Evolutionary conservation across 2,113 vertebrate genomes (phyloP).

Genomic region (Tyrannus savana): DNA sequence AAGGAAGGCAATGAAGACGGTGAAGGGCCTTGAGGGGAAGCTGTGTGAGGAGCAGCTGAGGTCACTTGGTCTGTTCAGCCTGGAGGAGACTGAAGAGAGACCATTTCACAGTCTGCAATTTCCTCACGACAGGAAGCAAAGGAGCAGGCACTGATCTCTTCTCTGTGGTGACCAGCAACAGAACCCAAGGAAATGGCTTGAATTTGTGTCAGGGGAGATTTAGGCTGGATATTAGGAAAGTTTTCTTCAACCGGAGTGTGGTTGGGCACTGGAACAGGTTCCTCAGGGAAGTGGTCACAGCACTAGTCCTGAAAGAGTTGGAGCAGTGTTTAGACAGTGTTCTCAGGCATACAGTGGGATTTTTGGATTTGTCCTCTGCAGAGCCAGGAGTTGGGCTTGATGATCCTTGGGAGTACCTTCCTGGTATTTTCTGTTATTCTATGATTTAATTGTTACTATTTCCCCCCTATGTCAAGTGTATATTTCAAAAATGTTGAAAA

Average conservation of each 20-base stretch:
- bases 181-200: background rate
- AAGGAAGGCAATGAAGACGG: fast-evolving
- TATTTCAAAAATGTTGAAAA: background rate
- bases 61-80: background rate
- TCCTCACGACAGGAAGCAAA: background rate
- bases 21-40: background rate
- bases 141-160: background rate
- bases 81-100: background rate
- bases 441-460: background rate
- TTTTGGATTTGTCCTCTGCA: background rate
- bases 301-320: background rate
- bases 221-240: background rate
- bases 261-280: background rate
- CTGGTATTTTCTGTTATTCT: background rate
- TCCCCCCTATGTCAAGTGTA: background rate
- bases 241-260: background rate
- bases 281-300: background rate
- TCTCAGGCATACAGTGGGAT: no score
- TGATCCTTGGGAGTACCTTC: background rate
- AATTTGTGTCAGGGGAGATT: background rate
- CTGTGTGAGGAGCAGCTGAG: background rate
- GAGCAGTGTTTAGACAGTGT: background rate
- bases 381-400: background rate
- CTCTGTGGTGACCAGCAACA: background rate
- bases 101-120: background rate